phyloP scores from a whole-genome alignment of 2,113 vertebrate genomes.

The Amphiprion percula region DNA sequence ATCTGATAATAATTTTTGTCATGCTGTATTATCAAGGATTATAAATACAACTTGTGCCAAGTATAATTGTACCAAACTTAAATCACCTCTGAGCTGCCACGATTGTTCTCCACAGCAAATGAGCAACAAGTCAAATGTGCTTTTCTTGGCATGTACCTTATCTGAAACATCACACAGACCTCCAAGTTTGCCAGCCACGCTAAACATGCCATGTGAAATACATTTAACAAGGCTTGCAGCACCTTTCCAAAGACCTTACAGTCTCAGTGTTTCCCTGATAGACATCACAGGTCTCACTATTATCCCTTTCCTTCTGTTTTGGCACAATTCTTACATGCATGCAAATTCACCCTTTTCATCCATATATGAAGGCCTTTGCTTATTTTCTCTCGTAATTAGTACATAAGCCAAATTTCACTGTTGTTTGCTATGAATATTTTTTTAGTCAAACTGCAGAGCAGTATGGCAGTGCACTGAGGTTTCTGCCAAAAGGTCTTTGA shows the following conservation, averaged over 20 bases:
- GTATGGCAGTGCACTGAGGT: neutral
- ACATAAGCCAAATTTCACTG: slow-evolving; percentile 33
- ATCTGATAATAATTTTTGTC: neutral
- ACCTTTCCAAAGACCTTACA: slow-evolving; percentile 48
- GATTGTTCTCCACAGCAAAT: slow-evolving; percentile 20
- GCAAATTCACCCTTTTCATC: slow-evolving; percentile 59
- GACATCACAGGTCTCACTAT: slow-evolving; percentile 55
- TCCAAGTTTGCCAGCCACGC: slow-evolving; percentile 45
- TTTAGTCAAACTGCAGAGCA: slow-evolving; percentile 7
- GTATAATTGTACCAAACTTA: neutral
- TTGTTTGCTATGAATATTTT: slow-evolving; percentile 12
- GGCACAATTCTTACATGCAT: slow-evolving; percentile 46
- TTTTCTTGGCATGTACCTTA: slow-evolving; percentile 44
- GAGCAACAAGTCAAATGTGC: slow-evolving; percentile 35
- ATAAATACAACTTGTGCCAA: neutral
- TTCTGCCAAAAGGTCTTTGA: neutral
- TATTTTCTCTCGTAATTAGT: slow-evolving; percentile 46
- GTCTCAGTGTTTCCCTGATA: slow-evolving; percentile 67
- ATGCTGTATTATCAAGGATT: neutral
- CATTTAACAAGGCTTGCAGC: slow-evolving; percentile 38
- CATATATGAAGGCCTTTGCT: slow-evolving; percentile 16
- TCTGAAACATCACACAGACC: slow-evolving; percentile 54
- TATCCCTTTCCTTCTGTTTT: slow-evolving; percentile 26
- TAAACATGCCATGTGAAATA: slow-evolving; percentile 48
- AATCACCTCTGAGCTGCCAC: neutral